Evolutionary conservation across 2,888 invertebrate genomes (phyloP), one percentile per base, ranked within the genome.

Genomic region (Cantharis rustica): DNA sequence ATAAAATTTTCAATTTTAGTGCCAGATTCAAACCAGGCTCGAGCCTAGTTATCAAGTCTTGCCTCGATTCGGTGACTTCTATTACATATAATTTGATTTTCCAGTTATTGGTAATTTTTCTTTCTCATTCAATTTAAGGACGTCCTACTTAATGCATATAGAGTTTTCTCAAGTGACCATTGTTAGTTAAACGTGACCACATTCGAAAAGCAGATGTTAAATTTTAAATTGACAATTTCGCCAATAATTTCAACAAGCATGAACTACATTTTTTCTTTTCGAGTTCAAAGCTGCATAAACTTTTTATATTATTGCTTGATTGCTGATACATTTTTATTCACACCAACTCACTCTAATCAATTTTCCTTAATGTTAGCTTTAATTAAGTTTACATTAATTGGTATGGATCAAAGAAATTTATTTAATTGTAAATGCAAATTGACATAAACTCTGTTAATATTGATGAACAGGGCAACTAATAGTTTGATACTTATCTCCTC

Each of bases 101-200:
- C 31, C 31, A 31, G 31, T 31, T 31, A 31, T 31, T 31, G 31
- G 31, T 31, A 31, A 31, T 31, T 31, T 31, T 31, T 31, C 31
- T 31, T 31, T 31, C 31, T 31, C 31, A 31, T 31, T 31, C 31
- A 31, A 31, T 31, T 13, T 31, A 31, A 31, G 13, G 31, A 31
- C 31, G 31, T 5, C 13, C 31, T 31, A 31, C 31, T 31, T 31
- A 31, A 31, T 31, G 31, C 31, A 31, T 31, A 31, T 31, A 31
- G 31, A 31, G 64, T 72, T 72, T 63, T 15, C 66, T 72, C 66
- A 20, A 72, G 72, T 72, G 72, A 64, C 47, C 27, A 72, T 72
- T 64, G 47, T 31, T 64, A 47, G 47, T 63, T 63, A 64, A 31
- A 72, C 72, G 72, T 72, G 72, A 71, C 71, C 64, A 71, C 63